Percentiles rank a stretch among this genome's conserved stretches.
These are phyloP conservation scores for Caenorhabditis zanzibari DNA, from an alignment of 2,888 invertebrate species.

Conservation along the genomic window DNA sequence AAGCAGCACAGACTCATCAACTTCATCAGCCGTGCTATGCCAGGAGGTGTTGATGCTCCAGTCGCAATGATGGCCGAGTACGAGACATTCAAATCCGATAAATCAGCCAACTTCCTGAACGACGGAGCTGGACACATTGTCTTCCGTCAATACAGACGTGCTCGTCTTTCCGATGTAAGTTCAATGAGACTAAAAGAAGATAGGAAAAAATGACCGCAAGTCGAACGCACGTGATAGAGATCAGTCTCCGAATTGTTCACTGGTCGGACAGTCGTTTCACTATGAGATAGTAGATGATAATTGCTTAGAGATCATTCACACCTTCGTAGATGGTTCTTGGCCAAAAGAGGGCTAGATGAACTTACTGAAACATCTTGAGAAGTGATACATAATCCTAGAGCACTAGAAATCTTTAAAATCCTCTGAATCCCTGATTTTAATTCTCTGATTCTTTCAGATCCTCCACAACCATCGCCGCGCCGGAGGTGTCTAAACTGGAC, in stretches of 20 bases:
- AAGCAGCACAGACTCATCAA: slow-evolving; percentile 67
- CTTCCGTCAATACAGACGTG: slow-evolving; percentile 72
- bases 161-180: slow-evolving; percentile 73
- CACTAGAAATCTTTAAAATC: not conserved
- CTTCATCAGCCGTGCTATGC: slow-evolving; percentile 69
- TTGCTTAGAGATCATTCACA: slow-evolving; percentile 26
- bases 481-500: slow-evolving; percentile 54
- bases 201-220: slow-evolving; percentile 26
- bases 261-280: slow-evolving; percentile 11
- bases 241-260: slow-evolving; percentile 33
- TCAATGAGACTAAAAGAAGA: slow-evolving; percentile 33
- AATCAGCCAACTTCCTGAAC: slow-evolving; percentile 72
- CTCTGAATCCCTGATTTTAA: not conserved
- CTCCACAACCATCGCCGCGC: slow-evolving; percentile 59
- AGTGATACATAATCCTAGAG: not conserved
- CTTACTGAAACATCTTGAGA: slow-evolving; percentile 7
- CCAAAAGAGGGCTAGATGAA: not conserved
- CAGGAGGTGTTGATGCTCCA: slow-evolving; percentile 70
- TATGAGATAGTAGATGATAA: slow-evolving; percentile 5
- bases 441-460: slow-evolving; percentile 50
- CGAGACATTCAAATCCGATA: slow-evolving; percentile 74
- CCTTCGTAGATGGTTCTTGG: slow-evolving; percentile 24
- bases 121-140: slow-evolving; percentile 70
- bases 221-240: slow-evolving; percentile 35
- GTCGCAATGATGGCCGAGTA: slow-evolving; percentile 69